phyloP scores from a whole-genome alignment of 2,113 vertebrate species.

The Sceloporus tristichus region DNA sequence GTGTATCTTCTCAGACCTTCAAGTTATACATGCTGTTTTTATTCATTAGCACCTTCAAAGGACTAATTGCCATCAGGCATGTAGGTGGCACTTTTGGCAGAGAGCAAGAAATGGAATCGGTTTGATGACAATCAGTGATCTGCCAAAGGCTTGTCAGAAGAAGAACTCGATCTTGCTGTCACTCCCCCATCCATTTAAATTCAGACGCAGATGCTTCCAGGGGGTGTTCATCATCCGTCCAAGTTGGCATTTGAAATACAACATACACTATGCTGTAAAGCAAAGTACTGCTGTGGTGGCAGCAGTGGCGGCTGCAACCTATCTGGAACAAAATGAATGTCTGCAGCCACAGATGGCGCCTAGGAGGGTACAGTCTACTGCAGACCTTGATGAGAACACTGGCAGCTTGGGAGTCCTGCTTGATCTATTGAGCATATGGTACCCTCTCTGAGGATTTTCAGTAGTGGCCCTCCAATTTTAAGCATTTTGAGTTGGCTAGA shows the following conservation, averaged over 20 bases:
- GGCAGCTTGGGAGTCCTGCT: background rate
- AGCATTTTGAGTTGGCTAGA: slow-evolving; percentile 11
- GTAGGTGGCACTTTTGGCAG: slow-evolving; percentile 86
- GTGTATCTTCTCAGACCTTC: slow-evolving; percentile 76
- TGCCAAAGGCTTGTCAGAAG: slow-evolving; percentile 84
- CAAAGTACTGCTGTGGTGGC: slow-evolving; percentile 45
- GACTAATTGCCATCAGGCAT: slow-evolving; percentile 86
- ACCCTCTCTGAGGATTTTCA: background rate
- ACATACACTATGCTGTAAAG: slow-evolving; percentile 63
- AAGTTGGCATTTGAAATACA: slow-evolving; percentile 71
- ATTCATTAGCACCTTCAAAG: slow-evolving; percentile 85
- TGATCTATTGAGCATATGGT: accelerated
- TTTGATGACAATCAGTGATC: slow-evolving; percentile 84
- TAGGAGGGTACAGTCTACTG: background rate
- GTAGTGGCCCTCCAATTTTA: accelerated
- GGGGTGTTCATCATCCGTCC: slow-evolving; percentile 72
- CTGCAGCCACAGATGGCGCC: background rate
- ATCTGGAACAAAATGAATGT: slow-evolving; percentile 42
- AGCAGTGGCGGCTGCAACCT: slow-evolving; percentile 41
- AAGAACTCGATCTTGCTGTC: slow-evolving; percentile 80
- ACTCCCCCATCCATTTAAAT: slow-evolving; percentile 85
- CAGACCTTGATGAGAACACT: background rate
- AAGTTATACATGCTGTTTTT: slow-evolving; percentile 78
- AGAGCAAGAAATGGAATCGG: slow-evolving; percentile 81
- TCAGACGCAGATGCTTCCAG: slow-evolving; percentile 83